These are phyloP conservation scores for Notolabrus celidotus DNA, from an alignment of 2,797 vertebrate genomes.

Conservation along the genomic window DNA sequence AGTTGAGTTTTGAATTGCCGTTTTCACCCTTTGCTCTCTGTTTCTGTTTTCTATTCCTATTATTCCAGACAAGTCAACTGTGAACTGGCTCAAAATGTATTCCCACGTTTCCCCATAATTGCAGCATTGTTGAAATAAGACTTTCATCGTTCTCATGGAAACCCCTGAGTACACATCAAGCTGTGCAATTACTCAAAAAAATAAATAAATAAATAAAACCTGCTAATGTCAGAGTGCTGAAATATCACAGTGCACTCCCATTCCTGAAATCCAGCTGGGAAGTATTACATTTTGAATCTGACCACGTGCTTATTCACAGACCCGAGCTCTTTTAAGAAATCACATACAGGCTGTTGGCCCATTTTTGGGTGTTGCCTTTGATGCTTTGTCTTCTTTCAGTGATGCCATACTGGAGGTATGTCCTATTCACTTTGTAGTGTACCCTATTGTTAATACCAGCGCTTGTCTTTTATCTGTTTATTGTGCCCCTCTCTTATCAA, in stretches of 20 bases:
- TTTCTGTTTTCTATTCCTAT: constrained; percentile 78
- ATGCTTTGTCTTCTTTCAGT: constrained; percentile 67
- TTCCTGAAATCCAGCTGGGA: constrained; percentile 80
- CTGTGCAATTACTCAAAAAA: constrained; percentile 83
- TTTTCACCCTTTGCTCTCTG: constrained; percentile 69
- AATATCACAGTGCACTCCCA: constrained; percentile 80
- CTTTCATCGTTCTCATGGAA: constrained; percentile 83
- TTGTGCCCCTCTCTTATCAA: constrained; percentile 79
- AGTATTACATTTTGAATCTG: constrained; percentile 78
- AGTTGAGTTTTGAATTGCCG: constrained; percentile 74
- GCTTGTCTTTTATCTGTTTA: constrained; percentile 83
- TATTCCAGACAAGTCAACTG: constrained; percentile 82
- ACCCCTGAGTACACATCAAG: constrained; percentile 82
- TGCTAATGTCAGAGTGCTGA: constrained; percentile 81
- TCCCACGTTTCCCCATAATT: constrained; percentile 84
- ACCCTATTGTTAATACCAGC: constrained; percentile 71
- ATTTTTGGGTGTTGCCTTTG: constrained; percentile 65
- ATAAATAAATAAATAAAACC: no score
- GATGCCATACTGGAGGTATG: constrained; percentile 59
- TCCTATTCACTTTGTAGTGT: constrained; percentile 60
- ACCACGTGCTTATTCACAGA: constrained; percentile 71
- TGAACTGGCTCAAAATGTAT: constrained; percentile 82
- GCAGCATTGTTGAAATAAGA: constrained; percentile 83
- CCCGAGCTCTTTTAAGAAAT: constrained; percentile 72
- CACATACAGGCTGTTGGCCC: constrained; percentile 55